Conservation (phyloP, 2,888 invertebrate genomes). For the Coleophora deauratella region DNA sequence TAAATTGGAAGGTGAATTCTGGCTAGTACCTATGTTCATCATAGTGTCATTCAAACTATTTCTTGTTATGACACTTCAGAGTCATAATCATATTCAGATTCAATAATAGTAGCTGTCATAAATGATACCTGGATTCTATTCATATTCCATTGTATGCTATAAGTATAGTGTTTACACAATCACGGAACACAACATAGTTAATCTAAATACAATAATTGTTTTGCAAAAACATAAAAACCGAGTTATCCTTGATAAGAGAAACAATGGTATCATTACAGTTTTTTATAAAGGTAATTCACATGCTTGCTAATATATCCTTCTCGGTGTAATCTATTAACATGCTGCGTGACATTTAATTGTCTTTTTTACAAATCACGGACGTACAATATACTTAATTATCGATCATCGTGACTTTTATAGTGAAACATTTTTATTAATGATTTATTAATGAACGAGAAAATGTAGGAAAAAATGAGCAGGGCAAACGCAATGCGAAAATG, state of each 20-base stretch:
- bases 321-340: slow-evolving; percentile 18
- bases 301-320: slow-evolving; percentile 48
- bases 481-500: too few relatives aligned
- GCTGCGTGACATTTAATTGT: slow-evolving; percentile 23
- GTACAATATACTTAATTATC: neutral
- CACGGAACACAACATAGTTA: slow-evolving; percentile 39
- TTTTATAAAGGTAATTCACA: slow-evolving; percentile 57
- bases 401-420: too few relatives aligned
- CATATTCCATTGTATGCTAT: too few relatives aligned
- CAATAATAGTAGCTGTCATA: neutral
- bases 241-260: slow-evolving; percentile 52
- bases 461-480: too few relatives aligned
- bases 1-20: too few relatives aligned
- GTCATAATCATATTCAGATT: slow-evolving; percentile 12
- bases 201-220: slow-evolving; percentile 26
- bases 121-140: too few relatives aligned
- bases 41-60: too few relatives aligned
- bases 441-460: too few relatives aligned
- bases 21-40: too few relatives aligned
- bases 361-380: slow-evolving; percentile 10
- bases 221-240: slow-evolving; percentile 51
- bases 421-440: too few relatives aligned
- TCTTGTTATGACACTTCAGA: neutral
- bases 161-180: slow-evolving; percentile 30
- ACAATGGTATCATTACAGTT: slow-evolving; percentile 55